A percentile compares a stretch with the other conserved stretches of the same genome.
These are phyloP conservation scores for Lethenteron camtschaticum DNA, from an alignment of 2,113 vertebrate species.

Conservation along the genomic window DNA sequence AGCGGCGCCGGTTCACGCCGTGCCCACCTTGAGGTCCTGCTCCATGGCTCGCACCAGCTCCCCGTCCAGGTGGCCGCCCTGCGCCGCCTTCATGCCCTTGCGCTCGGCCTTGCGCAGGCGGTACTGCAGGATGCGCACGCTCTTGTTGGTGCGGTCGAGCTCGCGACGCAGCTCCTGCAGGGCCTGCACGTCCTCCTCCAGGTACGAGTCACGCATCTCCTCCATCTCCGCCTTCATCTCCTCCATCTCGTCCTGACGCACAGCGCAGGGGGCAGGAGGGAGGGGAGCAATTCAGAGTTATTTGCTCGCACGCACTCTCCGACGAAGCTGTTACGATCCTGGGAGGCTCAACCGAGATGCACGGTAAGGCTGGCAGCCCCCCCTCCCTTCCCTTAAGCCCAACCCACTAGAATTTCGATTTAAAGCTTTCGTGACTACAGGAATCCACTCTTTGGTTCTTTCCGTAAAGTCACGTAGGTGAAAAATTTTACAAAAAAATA, in stretches of 20 bases:
- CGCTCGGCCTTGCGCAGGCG: slow-evolving; percentile 88
- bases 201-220: slow-evolving; percentile 85
- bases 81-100: slow-evolving; percentile 79
- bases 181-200: slow-evolving; percentile 96
- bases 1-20: neutral
- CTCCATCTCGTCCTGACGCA: slow-evolving; percentile 67
- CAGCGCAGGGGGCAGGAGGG: no score
- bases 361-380: no score
- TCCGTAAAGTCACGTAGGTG: no score
- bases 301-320: no score
- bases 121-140: slow-evolving; percentile 91
- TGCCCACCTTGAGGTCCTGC: slow-evolving; percentile 76
- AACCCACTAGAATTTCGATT: no score
- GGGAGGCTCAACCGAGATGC: no score
- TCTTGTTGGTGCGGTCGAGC: slow-evolving; percentile 87
- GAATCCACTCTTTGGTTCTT: no score
- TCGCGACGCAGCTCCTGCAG: slow-evolving; percentile 84
- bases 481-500: no score
- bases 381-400: no score
- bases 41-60: slow-evolving; percentile 74
- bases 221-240: slow-evolving; percentile 96
- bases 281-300: no score
- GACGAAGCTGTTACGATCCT: no score
- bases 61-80: slow-evolving; percentile 84
- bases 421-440: no score